Percentiles rank a stretch among this genome's conserved stretches.
Conservation (phyloP, 1,140 invertebrate genomes). For the Hycleus cichorii region DNA sequence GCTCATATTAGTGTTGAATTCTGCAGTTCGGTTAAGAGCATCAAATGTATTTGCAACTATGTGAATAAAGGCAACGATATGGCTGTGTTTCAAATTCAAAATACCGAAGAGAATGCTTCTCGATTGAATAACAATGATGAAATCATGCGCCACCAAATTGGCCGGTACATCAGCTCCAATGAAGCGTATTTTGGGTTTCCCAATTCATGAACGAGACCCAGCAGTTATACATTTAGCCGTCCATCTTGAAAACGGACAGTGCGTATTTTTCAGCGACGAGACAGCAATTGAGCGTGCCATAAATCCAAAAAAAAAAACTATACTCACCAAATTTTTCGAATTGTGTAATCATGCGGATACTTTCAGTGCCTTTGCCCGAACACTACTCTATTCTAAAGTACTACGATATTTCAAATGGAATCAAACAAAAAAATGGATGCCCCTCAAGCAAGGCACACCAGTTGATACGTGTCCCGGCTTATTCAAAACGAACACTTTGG, state of each 20-base stretch:
- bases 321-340: slow-evolving; percentile 30
- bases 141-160: slow-evolving; percentile 33
- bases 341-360: slow-evolving; percentile 33
- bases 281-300: slow-evolving; percentile 20
- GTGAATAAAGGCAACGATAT: slow-evolving; percentile 33
- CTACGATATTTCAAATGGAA: background rate
- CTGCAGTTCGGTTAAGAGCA: slow-evolving; percentile 43
- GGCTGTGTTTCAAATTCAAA: slow-evolving; percentile 32
- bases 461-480: no score
- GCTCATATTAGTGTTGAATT: no score
- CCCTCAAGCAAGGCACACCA: no score
- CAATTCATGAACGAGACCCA: slow-evolving; percentile 37
- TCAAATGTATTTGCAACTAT: slow-evolving; percentile 39
- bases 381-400: background rate
- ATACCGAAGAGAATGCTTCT: background rate
- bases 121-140: slow-evolving; percentile 34
- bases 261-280: slow-evolving; percentile 28
- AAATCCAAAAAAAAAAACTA: slow-evolving; percentile 23
- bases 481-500: background rate
- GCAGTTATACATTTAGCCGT: slow-evolving; percentile 35
- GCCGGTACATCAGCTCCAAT: slow-evolving; percentile 25
- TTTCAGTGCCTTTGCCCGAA: slow-evolving; percentile 29
- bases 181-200: slow-evolving; percentile 40
- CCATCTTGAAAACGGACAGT: slow-evolving; percentile 32
- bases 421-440: background rate